phyloP scores from a whole-genome alignment of 2,113 vertebrate genomes.

The Edolisoma coerulescens region DNA sequence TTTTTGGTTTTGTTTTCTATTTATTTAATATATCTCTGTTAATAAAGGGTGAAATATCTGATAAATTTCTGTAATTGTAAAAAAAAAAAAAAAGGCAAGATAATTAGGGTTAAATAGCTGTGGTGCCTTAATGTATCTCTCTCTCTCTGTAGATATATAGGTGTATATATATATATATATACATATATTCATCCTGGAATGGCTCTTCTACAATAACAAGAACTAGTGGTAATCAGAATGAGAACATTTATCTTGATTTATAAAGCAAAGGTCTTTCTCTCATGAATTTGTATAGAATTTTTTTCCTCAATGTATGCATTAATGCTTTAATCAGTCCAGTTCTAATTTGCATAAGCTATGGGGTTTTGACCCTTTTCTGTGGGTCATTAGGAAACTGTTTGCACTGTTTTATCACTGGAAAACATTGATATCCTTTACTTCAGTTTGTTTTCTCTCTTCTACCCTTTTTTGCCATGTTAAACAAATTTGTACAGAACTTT shows the following conservation, averaged over 20 bases:
- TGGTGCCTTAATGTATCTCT: neutral
- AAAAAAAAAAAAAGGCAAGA: neutral
- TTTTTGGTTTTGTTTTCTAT: neutral
- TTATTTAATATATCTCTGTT: neutral
- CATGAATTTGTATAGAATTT: neutral
- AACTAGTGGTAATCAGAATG: neutral
- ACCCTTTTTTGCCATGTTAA: neutral
- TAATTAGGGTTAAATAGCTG: neutral
- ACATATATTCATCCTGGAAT: neutral
- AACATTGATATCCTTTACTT: neutral
- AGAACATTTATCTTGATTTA: neutral
- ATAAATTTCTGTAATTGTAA: neutral
- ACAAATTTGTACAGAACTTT: neutral
- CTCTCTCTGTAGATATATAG: neutral
- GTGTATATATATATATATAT: rapidly evolving
- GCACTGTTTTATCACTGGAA: neutral
- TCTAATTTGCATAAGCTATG: neutral
- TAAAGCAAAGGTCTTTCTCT: neutral
- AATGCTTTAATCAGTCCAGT: neutral
- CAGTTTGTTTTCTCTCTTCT: neutral
- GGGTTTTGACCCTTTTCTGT: neutral
- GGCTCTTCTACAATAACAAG: neutral
- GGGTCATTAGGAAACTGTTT: neutral
- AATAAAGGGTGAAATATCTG: neutral
- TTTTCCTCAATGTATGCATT: neutral